Evolutionary conservation across 2,113 vertebrate species (phyloP).

Genomic region (Rhipidura dahli): DNA sequence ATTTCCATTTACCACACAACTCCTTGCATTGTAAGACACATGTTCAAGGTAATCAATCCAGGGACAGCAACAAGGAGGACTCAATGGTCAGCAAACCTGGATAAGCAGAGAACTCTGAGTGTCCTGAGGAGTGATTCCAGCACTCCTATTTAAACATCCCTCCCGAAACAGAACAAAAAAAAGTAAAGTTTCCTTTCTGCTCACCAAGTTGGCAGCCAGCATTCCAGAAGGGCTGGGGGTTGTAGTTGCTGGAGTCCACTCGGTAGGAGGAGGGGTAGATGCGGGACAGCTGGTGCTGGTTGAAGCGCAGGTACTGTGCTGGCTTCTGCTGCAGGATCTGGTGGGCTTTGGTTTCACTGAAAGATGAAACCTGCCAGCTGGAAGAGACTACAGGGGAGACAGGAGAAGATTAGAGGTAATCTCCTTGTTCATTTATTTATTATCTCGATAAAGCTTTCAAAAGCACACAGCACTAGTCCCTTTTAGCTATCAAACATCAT

Average conservation of each 20-base stretch:
- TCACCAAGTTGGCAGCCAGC: slow-evolving; percentile 93
- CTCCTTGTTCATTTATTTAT: neutral
- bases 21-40: neutral
- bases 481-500: neutral
- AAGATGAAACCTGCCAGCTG: slow-evolving; percentile 95
- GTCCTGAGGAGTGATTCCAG: neutral
- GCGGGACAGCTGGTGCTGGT: slow-evolving; percentile 92
- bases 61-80: neutral
- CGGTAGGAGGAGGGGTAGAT: slow-evolving; percentile 96
- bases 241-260: slow-evolving; percentile 97
- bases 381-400: slow-evolving; percentile 71
- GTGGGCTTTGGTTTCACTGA: slow-evolving; percentile 95
- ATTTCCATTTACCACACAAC: neutral
- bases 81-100: neutral
- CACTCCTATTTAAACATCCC: neutral
- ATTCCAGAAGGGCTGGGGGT: slow-evolving; percentile 98
- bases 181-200: neutral
- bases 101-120: neutral
- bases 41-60: neutral
- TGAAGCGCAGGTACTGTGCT: slow-evolving; percentile 83
- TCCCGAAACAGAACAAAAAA: neutral
- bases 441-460: neutral
- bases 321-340: slow-evolving; percentile 95
- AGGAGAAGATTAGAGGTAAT: neutral
- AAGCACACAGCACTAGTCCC: neutral